These are phyloP conservation scores for Drosophila barbarae DNA, from an alignment of 2,888 invertebrate genomes.

Conservation along the genomic window DNA sequence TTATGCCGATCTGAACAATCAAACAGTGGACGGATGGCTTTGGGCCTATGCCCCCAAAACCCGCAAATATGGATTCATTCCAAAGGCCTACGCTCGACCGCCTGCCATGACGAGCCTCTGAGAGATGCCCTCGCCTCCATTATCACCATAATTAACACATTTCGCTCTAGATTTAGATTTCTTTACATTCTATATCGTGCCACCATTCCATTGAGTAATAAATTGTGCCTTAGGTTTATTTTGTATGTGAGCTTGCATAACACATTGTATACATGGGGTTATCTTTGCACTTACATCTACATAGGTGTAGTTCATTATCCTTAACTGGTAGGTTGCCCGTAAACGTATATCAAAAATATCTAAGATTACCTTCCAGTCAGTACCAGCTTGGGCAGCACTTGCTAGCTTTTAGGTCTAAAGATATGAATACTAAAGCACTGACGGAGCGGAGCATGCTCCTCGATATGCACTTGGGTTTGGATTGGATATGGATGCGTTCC, in stretches of 20 bases:
- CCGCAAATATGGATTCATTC: constrained; percentile 95
- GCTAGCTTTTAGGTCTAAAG: constrained; percentile 32
- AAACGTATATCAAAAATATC: constrained; percentile 40
- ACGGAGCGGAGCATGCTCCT: constrained; percentile 35
- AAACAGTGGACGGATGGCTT: constrained; percentile 96
- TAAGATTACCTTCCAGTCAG: constrained; percentile 16
- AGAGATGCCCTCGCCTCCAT: constrained; percentile 1
- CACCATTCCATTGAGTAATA: constrained; percentile 27
- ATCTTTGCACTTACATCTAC: constrained; percentile 11
- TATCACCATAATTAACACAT: constrained; percentile 7
- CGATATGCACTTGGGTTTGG: constrained; percentile 60
- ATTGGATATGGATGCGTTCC: constrained; percentile 32
- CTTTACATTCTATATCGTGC: background rate
- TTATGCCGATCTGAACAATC: constrained; percentile 95
- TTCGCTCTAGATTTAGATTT: constrained; percentile 11
- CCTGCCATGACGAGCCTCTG: constrained; percentile 91
- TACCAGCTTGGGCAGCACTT: constrained; percentile 28
- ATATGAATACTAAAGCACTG: constrained; percentile 63
- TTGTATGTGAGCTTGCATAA: constrained; percentile 41
- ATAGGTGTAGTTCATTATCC: constrained; percentile 9
- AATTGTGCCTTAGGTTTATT: constrained; percentile 43
- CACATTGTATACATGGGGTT: constrained; percentile 25
- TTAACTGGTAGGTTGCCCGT: constrained; percentile 21
- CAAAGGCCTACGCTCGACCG: constrained; percentile 94
- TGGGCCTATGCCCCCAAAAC: constrained; percentile 97